Evolutionary conservation across 2,113 vertebrate species (phyloP), one percentile per base, ranked within the genome.

Genomic region (Gadus chalcogrammus): DNA sequence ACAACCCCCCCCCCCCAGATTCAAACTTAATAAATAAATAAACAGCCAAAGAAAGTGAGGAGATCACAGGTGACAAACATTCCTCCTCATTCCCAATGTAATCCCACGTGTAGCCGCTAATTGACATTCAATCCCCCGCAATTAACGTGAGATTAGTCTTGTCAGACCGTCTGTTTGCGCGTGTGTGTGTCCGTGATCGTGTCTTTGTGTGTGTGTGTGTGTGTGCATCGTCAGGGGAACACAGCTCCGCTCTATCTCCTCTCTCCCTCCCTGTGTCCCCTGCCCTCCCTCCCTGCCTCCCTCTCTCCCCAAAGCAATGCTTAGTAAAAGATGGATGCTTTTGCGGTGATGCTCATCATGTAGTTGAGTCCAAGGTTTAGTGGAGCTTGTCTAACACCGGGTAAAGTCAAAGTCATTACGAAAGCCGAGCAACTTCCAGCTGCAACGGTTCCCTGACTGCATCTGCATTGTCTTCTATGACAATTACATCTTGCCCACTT

Each of bases 141-240:
- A 88, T 90, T 89, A 88, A 81, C 76, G 73, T 55, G 9, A 85
- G 82, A 89, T 89, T 81, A 86, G 80, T 85, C 79, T 80, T 86
- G 86, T 88, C 88, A 88, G 42, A 13, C 42, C 11, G 42, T 48
- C 42, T 48, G 42, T 48, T 48, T 48, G 42, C 9, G 1, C 12
- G 42, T 7, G 42, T 9, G 42, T 13, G 42, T 9, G 42, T 12
- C 7, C 12, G 42, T 13, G 42, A 11, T 2, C 12, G 42, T 48
- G 42, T 9, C 2, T 48, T 7, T 48, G 42, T 48, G 42, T 48
- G 42, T 48, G 42, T 48, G 42, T 48, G 42, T 48, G 42, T 48
- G 42, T 13, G 12, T 13, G 12, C 12, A 48, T 48, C 11, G 42
- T 69, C 53, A 38, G 9, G 73, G 73, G 67, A 71, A 52, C 4